These are phyloP conservation scores for Sebastes steindachneri DNA, from an alignment of 2,797 vertebrate species.

Conservation along the genomic window DNA sequence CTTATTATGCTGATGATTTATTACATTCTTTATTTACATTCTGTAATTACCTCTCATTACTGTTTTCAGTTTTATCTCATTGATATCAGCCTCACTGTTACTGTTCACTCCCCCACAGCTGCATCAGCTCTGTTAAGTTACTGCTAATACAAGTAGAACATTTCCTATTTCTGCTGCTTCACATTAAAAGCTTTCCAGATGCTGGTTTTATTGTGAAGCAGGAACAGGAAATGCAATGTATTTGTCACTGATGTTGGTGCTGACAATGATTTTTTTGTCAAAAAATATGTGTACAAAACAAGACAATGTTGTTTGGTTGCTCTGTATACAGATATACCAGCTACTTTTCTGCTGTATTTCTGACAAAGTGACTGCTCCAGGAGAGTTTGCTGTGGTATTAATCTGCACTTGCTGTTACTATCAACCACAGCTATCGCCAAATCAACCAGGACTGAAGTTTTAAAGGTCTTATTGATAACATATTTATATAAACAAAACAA, in stretches of 20 bases:
- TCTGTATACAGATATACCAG: not conserved
- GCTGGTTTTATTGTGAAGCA: slow-evolving; percentile 4
- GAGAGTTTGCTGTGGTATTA: not conserved
- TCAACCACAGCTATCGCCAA: not conserved
- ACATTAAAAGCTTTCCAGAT: not conserved
- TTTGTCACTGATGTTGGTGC: not conserved
- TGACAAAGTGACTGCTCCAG: not conserved
- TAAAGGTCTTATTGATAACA: not conserved
- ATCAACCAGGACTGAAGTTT: not conserved
- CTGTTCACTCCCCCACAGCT: not conserved
- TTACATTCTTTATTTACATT: not conserved
- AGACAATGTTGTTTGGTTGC: not conserved
- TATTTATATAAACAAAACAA: too few relatives aligned
- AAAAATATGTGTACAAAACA: not conserved
- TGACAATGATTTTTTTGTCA: not conserved
- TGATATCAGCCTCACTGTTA: not conserved
- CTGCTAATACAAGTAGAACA: not conserved
- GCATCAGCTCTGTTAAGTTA: not conserved
- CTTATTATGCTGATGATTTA: not conserved
- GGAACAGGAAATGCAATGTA: not conserved
- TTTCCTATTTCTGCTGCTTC: not conserved
- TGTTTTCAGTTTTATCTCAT: not conserved
- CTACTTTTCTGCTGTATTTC: not conserved
- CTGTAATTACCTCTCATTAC: not conserved
- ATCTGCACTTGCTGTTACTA: not conserved